Conservation (phyloP, 2,113 vertebrate genomes). For the Gobiocypris rarus region DNA sequence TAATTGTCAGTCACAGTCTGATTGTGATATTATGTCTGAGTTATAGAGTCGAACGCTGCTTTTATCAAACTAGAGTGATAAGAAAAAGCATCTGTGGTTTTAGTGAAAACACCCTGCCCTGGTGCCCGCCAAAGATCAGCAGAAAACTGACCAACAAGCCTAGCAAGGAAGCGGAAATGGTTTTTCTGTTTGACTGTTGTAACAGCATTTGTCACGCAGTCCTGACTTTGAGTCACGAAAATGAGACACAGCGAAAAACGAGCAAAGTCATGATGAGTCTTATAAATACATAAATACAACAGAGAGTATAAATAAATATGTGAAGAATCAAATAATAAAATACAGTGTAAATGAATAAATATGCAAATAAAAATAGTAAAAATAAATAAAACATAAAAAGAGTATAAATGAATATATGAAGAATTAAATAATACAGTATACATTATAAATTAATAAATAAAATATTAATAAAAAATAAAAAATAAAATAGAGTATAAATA, state of each 20-base stretch:
- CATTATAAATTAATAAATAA: neutral
- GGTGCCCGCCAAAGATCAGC: neutral
- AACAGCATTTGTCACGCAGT: neutral
- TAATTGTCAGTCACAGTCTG: neutral
- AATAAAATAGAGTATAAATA: too few species aligned
- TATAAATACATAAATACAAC: neutral
- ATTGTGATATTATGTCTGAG: neutral
- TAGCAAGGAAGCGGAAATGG: neutral
- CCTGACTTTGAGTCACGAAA: neutral
- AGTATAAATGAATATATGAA: too few species aligned
- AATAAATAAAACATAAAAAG: neutral
- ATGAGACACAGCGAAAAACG: too few species aligned
- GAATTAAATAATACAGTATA: neutral
- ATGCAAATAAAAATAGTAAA: neutral
- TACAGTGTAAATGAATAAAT: neutral
- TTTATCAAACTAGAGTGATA: neutral
- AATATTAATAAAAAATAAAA: neutral
- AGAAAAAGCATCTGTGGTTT: neutral
- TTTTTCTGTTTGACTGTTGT: neutral
- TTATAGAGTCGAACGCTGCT: neutral
- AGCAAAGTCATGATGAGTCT: neutral
- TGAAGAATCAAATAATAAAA: neutral
- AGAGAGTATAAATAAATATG: neutral
- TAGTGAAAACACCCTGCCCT: neutral
- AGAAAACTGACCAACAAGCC: neutral